Evolutionary conservation across 2,113 vertebrate genomes (phyloP).

Genomic region (Strix aluco): DNA sequence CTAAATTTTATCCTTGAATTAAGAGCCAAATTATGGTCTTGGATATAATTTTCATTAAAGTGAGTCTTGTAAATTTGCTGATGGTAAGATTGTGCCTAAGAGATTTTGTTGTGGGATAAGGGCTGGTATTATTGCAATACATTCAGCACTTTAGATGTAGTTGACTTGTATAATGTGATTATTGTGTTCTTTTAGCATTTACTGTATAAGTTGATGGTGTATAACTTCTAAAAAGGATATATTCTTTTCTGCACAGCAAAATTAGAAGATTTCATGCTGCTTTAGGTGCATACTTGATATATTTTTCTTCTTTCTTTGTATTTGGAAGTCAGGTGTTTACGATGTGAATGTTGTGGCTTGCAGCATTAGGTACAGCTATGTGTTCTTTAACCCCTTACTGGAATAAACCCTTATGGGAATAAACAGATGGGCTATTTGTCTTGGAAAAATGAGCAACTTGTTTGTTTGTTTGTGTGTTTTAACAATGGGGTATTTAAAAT

Average conservation of each 20-base stretch:
- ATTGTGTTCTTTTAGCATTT: background rate
- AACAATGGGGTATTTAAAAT: background rate
- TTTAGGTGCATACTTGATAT: background rate
- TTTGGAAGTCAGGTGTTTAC: background rate
- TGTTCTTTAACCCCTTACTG: background rate
- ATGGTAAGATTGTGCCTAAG: background rate
- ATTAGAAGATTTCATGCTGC: background rate
- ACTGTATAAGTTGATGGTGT: background rate
- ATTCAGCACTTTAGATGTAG: background rate
- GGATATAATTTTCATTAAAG: background rate
- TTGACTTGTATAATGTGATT: background rate
- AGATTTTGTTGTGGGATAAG: background rate
- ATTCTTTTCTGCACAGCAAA: background rate
- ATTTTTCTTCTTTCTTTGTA: background rate
- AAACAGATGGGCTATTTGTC: background rate
- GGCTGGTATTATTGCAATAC: background rate
- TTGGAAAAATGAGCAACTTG: background rate
- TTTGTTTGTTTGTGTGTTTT: background rate
- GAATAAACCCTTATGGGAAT: background rate
- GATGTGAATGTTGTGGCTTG: background rate
- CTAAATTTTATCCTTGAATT: background rate
- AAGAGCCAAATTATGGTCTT: background rate
- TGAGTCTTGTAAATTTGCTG: background rate
- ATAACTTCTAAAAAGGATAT: background rate
- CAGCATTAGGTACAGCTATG: background rate